Conservation (phyloP, 2,113 vertebrate species). For the Felis chaus region DNA sequence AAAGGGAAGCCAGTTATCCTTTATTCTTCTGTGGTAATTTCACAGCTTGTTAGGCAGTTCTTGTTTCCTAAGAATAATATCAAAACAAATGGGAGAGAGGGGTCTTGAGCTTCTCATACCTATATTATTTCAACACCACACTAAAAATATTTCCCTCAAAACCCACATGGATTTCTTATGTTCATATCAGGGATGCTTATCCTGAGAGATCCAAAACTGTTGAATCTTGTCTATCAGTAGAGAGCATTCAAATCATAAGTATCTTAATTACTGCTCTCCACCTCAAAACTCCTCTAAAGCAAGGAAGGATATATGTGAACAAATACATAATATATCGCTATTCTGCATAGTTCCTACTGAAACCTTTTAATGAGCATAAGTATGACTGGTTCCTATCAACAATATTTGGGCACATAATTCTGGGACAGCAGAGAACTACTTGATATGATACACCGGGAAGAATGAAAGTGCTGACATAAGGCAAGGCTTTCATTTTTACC, state of each 20-base stretch:
- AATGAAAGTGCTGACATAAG: not conserved
- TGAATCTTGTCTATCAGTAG: not conserved
- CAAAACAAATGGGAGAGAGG: not conserved
- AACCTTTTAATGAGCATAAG: not conserved
- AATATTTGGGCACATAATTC: not conserved
- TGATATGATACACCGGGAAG: not conserved
- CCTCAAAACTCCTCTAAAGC: not conserved
- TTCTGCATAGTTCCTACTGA: not conserved
- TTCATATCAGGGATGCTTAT: not conserved
- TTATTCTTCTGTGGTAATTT: not conserved
- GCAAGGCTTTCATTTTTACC: not conserved
- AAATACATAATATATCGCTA: not conserved
- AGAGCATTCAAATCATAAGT: not conserved
- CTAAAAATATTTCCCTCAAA: not conserved
- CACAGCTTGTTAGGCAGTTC: not conserved
- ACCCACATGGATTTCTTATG: not conserved
- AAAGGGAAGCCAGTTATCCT: not conserved
- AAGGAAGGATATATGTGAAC: not conserved
- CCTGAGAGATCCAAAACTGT: not conserved
- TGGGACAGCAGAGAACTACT: not conserved
- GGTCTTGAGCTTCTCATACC: not conserved
- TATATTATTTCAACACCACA: conserved; percentile 17
- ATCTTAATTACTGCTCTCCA: not conserved
- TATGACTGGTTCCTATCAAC: not conserved
- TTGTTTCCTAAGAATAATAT: conserved; percentile 1